Conservation (phyloP, 2,113 vertebrate genomes). For the Candoia aspera region DNA sequence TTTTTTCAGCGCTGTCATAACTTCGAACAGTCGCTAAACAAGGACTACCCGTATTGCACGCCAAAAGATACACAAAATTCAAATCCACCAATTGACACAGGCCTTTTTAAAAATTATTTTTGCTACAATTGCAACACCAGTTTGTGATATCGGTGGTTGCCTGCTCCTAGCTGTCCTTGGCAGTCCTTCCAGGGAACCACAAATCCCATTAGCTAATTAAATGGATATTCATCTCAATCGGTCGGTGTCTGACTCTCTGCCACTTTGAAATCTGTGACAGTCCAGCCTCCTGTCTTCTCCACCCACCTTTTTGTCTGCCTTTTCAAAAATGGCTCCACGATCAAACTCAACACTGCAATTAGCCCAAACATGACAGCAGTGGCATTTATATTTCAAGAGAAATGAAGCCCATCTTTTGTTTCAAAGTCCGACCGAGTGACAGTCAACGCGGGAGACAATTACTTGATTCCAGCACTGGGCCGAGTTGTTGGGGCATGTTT, state of each 20-base stretch:
- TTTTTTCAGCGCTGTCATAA: not conserved
- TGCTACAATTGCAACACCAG: not conserved
- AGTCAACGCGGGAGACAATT: conserved; percentile 6
- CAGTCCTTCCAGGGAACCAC: fast-evolving
- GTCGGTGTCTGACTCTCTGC: not conserved
- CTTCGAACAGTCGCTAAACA: not conserved
- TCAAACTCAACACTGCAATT: fast-evolving
- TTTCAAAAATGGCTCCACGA: not conserved
- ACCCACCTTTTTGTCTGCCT: not conserved
- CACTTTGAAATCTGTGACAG: not conserved
- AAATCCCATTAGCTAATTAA: conserved; percentile 13
- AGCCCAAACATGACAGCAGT: not conserved
- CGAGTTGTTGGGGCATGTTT: not conserved
- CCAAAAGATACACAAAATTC: not conserved
- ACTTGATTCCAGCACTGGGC: conserved; percentile 8
- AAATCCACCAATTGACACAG: not conserved
- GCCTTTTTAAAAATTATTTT: not conserved
- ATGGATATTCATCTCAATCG: not conserved
- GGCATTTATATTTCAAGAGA: not conserved
- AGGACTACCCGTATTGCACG: not conserved
- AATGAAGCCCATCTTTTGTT: conserved; percentile 2
- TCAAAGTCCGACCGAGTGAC: not conserved
- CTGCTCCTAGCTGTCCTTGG: fast-evolving
- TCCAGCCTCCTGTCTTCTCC: not conserved
- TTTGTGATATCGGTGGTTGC: fast-evolving